phyloP scores from a whole-genome alignment of 2,888 invertebrate species.

The Andrena flavipes region DNA sequence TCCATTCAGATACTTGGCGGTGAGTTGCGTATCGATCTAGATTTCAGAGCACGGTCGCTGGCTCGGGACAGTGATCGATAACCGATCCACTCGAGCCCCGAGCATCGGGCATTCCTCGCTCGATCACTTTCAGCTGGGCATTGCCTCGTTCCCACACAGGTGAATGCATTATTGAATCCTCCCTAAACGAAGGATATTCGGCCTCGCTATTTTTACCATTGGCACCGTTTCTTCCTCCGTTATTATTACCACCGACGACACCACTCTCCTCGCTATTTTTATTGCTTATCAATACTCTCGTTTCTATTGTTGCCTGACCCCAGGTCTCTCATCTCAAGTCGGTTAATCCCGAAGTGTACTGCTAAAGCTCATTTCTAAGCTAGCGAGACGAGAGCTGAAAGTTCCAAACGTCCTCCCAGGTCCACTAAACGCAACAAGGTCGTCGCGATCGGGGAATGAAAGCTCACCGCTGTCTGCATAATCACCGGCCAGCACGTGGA shows the following conservation, averaged over 20 bases:
- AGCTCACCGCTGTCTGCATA: background rate
- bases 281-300: too few relatives aligned
- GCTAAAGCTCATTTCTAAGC: background rate
- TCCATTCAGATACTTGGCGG: too few relatives aligned
- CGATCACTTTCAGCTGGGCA: conserved; percentile 8
- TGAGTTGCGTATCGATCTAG: conserved; percentile 1
- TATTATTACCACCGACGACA: conserved; percentile 1
- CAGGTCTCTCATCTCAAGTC: too few relatives aligned
- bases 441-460: background rate
- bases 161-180: conserved; percentile 35
- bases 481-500: conserved; percentile 28
- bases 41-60: background rate
- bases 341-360: background rate
- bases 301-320: too few relatives aligned
- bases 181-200: conserved; percentile 30
- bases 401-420: background rate
- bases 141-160: conserved; percentile 16
- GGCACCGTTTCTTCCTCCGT: conserved; percentile 21
- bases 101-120: conserved; percentile 3
- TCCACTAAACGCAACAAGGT: background rate
- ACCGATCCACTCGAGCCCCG: background rate
- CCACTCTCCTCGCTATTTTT: background rate
- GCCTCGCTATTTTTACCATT: conserved; percentile 35
- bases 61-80: background rate
- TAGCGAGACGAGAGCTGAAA: too few relatives aligned